phyloP scores from a whole-genome alignment of 2,113 vertebrate species.

The Bothrops jararaca region DNA sequence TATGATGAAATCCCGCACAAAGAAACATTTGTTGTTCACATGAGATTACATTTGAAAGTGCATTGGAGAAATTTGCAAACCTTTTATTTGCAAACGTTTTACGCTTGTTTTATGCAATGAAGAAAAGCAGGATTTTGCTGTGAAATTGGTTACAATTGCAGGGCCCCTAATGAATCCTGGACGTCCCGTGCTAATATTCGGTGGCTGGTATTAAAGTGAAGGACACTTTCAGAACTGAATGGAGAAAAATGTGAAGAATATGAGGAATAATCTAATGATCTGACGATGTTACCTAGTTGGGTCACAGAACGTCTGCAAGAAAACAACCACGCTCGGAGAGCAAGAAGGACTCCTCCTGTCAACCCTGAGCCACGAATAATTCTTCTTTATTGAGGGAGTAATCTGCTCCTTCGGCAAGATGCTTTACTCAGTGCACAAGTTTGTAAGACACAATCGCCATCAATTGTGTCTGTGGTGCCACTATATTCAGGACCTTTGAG shows the following conservation, averaged over 20 bases:
- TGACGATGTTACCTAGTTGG: too few relatives aligned
- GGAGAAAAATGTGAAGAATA: too few relatives aligned
- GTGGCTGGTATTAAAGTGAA: not conserved
- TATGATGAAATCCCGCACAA: constrained; percentile 13
- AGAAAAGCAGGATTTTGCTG: not conserved
- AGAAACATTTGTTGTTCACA: constrained; percentile 2
- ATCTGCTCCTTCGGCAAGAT: not conserved
- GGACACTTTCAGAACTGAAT: not conserved
- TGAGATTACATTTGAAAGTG: not conserved
- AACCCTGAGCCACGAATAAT: too few relatives aligned
- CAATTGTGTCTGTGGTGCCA: too few relatives aligned
- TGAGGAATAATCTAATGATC: too few relatives aligned
- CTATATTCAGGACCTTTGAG: too few relatives aligned
- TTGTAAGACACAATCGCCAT: too few relatives aligned
- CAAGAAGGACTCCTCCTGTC: too few relatives aligned
- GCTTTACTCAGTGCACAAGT: not conserved
- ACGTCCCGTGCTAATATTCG: not conserved
- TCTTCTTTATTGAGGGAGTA: not conserved
- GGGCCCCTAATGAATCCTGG: not conserved
- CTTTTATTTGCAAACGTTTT: too few relatives aligned
- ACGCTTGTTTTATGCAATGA: too few relatives aligned
- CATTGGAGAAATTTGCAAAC: not conserved
- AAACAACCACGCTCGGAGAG: not conserved
- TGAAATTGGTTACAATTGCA: not conserved
- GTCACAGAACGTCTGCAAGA: too few relatives aligned